Conservation (phyloP, 2,888 invertebrate species). For the Pseudococcus viburni region DNA sequence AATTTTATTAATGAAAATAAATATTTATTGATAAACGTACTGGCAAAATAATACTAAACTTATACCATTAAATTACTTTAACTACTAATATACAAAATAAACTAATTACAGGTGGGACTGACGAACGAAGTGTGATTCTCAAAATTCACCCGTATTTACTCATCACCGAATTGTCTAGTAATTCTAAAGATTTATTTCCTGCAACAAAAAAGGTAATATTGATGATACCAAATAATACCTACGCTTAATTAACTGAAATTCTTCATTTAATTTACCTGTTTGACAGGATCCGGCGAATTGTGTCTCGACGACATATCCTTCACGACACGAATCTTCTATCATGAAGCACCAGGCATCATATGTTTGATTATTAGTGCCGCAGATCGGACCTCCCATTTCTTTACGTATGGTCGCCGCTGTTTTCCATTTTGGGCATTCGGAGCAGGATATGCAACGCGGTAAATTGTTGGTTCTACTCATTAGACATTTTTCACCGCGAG, state of each 20-base stretch:
- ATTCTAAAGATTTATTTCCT: slow-evolving; percentile 6
- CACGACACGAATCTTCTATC: slow-evolving; percentile 82
- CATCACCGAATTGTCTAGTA: neutral
- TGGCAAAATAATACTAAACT: neutral
- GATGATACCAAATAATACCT: neutral
- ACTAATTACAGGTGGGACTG: slow-evolving; percentile 25
- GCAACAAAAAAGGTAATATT: neutral
- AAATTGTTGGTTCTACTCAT: slow-evolving; percentile 77
- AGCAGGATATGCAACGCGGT: slow-evolving; percentile 82
- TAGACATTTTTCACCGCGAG: slow-evolving; percentile 80
- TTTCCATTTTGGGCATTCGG: slow-evolving; percentile 67
- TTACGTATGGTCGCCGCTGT: slow-evolving; percentile 59
- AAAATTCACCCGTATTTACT: neutral
- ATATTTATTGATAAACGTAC: neutral
- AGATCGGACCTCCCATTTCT: slow-evolving; percentile 72
- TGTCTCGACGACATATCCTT: slow-evolving; percentile 81
- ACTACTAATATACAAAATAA: slow-evolving; percentile 11
- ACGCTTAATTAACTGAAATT: neutral
- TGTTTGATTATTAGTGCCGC: slow-evolving; percentile 82
- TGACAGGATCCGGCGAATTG: slow-evolving; percentile 78
- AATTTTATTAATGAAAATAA: slow-evolving; percentile 12
- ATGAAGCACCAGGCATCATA: slow-evolving; percentile 86
- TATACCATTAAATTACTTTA: neutral
- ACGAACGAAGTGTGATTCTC: neutral
- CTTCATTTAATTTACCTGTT: slow-evolving; percentile 8